Conservation (phyloP, 2,888 invertebrate genomes). For the Acrobasis consociella region DNA sequence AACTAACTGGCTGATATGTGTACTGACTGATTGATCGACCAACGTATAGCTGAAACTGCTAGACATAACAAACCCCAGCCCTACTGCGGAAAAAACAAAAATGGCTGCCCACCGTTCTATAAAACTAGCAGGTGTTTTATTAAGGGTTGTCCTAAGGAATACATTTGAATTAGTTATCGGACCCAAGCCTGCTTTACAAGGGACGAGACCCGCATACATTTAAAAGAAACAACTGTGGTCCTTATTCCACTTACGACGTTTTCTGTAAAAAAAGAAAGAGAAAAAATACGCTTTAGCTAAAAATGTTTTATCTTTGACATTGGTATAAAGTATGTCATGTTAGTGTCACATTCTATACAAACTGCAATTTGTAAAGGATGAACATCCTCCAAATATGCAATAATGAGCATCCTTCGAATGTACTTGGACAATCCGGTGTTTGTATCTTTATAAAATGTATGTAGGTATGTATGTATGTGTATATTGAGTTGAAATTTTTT, state of each 20-base stretch:
- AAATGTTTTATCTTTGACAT: conserved; percentile 7
- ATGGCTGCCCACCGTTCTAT: background rate
- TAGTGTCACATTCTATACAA: conserved; percentile 8
- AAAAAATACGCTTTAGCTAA: no score
- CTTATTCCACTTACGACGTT: background rate
- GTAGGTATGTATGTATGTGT: no score
- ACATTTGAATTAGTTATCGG: conserved; percentile 71
- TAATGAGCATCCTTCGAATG: no score
- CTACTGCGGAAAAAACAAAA: background rate
- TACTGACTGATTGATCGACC: no score
- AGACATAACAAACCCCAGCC: background rate
- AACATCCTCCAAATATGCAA: no score
- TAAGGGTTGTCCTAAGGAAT: conserved; percentile 51
- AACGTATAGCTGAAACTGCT: no score
- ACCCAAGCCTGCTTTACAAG: conserved; percentile 57
- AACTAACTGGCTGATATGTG: conserved; percentile 3
- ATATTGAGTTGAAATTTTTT: no score
- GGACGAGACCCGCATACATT: conserved; percentile 62
- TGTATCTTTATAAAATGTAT: no score
- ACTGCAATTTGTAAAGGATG: no score
- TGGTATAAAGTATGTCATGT: background rate
- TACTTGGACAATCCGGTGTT: no score
- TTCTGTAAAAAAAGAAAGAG: conserved; percentile 3
- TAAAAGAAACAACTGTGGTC: conserved; percentile 39
- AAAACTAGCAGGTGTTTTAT: conserved; percentile 40